A percentile compares a stretch with the other conserved stretches of the same genome.
These are phyloP conservation scores for Epinotia nisella DNA, from an alignment of 2,888 invertebrate genomes.

Conservation along the genomic window DNA sequence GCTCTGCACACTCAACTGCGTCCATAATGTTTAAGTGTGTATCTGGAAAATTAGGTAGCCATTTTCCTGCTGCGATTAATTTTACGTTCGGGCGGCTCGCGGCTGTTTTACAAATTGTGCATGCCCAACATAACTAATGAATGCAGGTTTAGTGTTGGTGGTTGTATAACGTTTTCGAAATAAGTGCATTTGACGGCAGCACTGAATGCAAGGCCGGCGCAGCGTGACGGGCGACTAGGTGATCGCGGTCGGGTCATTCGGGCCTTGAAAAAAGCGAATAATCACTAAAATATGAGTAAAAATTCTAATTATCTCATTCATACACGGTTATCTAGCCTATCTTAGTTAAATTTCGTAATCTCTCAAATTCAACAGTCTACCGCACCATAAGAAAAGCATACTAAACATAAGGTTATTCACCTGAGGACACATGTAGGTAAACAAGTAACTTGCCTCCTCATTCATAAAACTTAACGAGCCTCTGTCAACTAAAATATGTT, in stretches of 20 bases:
- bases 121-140: conserved; percentile 20
- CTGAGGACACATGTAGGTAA: too few relatives aligned
- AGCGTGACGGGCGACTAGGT: conserved; percentile 48
- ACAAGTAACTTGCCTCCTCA: too few relatives aligned
- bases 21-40: conserved; percentile 34
- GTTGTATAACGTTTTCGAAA: conserved; percentile 28
- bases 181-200: conserved; percentile 38
- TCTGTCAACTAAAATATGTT: too few relatives aligned
- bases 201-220: conserved; percentile 45
- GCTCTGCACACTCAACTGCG: conserved; percentile 29
- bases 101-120: conserved; percentile 18
- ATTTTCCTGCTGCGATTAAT: conserved; percentile 23
- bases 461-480: too few relatives aligned
- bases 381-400: too few relatives aligned
- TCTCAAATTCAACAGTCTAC: too few relatives aligned
- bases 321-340: too few relatives aligned
- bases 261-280: conserved; percentile 17
- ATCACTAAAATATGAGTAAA: neutral
- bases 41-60: conserved; percentile 32
- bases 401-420: too few relatives aligned
- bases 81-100: conserved; percentile 18
- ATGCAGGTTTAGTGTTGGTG: neutral
- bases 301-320: neutral
- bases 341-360: too few relatives aligned
- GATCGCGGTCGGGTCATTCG: conserved; percentile 31